phyloP scores from a whole-genome alignment of 2,113 vertebrate species.

The Pavo muticus region DNA sequence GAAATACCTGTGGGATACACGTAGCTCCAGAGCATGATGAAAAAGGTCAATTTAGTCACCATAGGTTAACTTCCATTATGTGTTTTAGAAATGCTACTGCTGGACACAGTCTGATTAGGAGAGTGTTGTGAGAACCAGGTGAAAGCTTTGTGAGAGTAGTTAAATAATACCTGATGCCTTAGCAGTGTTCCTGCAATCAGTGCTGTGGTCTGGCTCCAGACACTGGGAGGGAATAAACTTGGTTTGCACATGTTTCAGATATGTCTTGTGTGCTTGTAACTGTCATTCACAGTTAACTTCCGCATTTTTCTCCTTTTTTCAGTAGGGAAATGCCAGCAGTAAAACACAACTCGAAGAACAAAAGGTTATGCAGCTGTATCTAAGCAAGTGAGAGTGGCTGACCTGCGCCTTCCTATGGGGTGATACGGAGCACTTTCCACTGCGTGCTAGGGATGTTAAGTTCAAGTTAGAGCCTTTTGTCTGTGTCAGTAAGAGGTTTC shows the following conservation, averaged over 20 bases:
- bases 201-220: neutral
- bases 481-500: neutral
- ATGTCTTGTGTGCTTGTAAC: neutral
- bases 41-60: neutral
- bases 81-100: neutral
- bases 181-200: neutral
- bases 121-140: neutral
- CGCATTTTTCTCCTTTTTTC: neutral
- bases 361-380: neutral
- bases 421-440: neutral
- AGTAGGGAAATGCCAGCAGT: neutral
- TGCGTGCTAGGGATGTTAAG: neutral
- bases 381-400: neutral
- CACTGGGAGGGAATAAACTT: neutral
- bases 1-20: neutral
- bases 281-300: neutral
- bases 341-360: neutral
- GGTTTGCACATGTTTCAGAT: neutral
- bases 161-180: neutral
- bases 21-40: neutral
- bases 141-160: neutral
- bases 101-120: neutral
- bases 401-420: neutral
- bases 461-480: neutral
- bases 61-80: neutral